Conservation (phyloP, 1,140 invertebrate species). For the Solenopsis fugax region DNA sequence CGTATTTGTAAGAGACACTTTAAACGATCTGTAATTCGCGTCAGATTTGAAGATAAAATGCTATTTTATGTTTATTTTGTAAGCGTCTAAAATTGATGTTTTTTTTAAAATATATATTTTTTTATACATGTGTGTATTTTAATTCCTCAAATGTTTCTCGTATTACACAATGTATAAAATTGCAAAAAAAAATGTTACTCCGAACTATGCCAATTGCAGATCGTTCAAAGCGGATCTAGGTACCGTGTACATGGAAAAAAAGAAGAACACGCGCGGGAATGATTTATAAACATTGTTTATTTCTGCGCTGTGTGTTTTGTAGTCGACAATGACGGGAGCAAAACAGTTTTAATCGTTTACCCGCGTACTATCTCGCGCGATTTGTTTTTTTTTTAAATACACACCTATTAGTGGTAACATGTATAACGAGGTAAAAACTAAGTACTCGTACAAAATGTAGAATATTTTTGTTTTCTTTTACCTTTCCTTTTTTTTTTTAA, state of each 20-base stretch:
- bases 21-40: background rate
- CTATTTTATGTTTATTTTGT: background rate
- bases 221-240: background rate
- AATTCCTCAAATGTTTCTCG: background rate
- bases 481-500: background rate
- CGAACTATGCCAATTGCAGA: background rate
- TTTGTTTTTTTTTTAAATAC: slow-evolving; percentile 10
- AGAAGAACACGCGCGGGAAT: background rate
- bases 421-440: slow-evolving; percentile 72
- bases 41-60: background rate
- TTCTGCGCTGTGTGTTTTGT: slow-evolving; percentile 54
- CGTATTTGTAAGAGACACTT: background rate
- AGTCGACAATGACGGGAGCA: slow-evolving; percentile 57
- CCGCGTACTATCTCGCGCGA: slow-evolving; percentile 53
- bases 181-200: background rate
- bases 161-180: background rate
- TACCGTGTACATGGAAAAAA: slow-evolving; percentile 19
- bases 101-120: background rate
- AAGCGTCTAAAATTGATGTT: background rate
- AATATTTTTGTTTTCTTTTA: slow-evolving; percentile 28
- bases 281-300: slow-evolving; percentile 74
- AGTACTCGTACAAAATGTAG: slow-evolving; percentile 74
- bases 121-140: background rate
- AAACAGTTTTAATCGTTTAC: slow-evolving; percentile 58
- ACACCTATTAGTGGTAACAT: slow-evolving; percentile 30